phyloP scores from a whole-genome alignment of 2,888 invertebrate species.

The Tinea trinotella region DNA sequence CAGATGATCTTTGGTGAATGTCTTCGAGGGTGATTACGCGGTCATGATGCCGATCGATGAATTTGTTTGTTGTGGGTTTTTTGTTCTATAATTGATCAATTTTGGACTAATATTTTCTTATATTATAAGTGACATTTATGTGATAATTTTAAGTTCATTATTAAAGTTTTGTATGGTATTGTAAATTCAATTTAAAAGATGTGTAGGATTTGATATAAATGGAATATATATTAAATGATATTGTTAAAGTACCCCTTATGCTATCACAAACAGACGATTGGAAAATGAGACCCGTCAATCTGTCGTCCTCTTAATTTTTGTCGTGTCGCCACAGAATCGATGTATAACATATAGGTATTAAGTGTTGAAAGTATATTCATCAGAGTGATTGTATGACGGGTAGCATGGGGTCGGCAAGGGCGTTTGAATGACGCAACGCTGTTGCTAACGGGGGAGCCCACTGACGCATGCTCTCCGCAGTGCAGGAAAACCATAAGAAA shows the following conservation, averaged over 20 bases:
- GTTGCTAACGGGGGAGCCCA: conserved; percentile 46
- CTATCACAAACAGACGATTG: conserved; percentile 15
- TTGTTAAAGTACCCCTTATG: not conserved
- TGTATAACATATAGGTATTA: conserved; percentile 24
- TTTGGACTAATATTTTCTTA: too few species aligned
- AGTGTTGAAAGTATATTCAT: conserved; percentile 42
- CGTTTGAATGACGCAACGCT: conserved; percentile 37
- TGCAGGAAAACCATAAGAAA: conserved; percentile 12
- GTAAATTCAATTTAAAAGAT: too few species aligned
- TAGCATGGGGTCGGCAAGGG: conserved; percentile 32
- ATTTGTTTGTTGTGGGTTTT: not conserved
- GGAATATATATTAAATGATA: not conserved
- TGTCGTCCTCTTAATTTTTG: conserved; percentile 14
- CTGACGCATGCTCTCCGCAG: conserved; percentile 11
- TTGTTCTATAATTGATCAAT: not conserved
- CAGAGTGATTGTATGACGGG: conserved; percentile 44
- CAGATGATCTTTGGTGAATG: conserved; percentile 49
- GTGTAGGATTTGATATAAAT: too few species aligned
- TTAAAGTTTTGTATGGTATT: too few species aligned
- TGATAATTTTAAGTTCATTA: too few species aligned
- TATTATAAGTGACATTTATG: too few species aligned
- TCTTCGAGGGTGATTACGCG: not conserved
- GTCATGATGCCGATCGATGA: conserved; percentile 6
- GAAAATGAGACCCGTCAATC: conserved; percentile 14
- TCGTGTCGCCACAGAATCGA: conserved; percentile 15